Base-by-base conservation (phyloP, 2,797 vertebrate species). In the Liasis olivaceus region DNA sequence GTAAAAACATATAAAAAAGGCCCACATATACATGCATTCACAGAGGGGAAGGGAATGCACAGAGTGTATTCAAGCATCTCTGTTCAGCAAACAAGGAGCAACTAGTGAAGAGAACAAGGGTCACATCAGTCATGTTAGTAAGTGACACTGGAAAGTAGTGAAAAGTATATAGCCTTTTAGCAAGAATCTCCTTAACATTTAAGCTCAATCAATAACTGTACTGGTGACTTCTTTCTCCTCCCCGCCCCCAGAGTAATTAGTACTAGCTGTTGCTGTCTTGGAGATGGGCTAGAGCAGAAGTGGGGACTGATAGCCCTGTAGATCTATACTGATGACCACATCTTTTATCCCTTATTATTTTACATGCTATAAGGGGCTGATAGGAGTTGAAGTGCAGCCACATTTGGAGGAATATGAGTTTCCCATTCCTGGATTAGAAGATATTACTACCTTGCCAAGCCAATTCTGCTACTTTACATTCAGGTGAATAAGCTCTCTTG, bases 1-100 rank as follows among this genome's bases (percentile, higher is more conserved):
- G 92, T 90, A 94, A 95, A 97, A 96, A 97, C 95, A 63, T 96
- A 97, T 97, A 97, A 93, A 94, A 62, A 11, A 93, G 95, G 93
- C 93, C 94, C 93, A 95, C 92, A 96, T 86, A 87, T 51, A 87
- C 58, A 47, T 90, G 58, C 69, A 31, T 66, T 58, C 56, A 84
- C 60, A 81, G n/a, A 84, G 54, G 72, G 58, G 66, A 91, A 66
- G 26, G 26, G 36, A 88, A 62, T 14, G 3, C n/a, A 2, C 85
- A 31, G 24, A 60, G 36, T 42, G 31, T 85, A 59, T 58, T 56
- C n/a, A 66, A 36, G 31, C 88, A 58, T 42, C 66, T 24, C 31
- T 88, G 63, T 17, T 54, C 7, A 15, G 20, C 31, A 64, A 89
- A 89, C 81, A 26, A 89, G 60, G 47, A 90, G 66, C 14, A 62